Evolutionary conservation across 2,797 vertebrate species (phyloP).

Genomic region (Enteromius fasciolatus): DNA sequence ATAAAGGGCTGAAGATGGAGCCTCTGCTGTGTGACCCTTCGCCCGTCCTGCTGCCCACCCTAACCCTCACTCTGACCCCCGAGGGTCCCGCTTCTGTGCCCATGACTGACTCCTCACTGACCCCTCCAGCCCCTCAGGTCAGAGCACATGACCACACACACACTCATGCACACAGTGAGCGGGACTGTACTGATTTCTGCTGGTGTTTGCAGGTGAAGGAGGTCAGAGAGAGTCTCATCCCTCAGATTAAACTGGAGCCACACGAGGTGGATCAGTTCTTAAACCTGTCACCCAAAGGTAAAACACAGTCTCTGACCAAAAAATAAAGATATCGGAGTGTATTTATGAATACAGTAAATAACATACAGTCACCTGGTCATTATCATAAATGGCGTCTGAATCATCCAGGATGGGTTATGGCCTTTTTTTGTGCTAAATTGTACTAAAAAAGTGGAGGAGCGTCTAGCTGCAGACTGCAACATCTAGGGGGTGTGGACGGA

Average conservation of each 20-base stretch:
- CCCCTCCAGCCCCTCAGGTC: conserved; percentile 59
- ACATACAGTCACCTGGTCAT: background rate
- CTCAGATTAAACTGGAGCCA: conserved; percentile 95
- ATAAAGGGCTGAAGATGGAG: conserved; percentile 83
- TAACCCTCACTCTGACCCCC: conserved; percentile 75
- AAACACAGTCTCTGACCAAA: conserved; percentile 39
- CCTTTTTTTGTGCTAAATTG: background rate
- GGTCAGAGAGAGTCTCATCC: conserved; percentile 78
- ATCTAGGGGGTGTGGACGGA: too few species aligned
- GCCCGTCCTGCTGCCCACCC: conserved; percentile 83
- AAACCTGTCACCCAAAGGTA: conserved; percentile 95
- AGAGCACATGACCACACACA: conserved; percentile 32
- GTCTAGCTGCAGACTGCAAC: too few species aligned
- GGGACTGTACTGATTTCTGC: background rate
- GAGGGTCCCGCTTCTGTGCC: conserved; percentile 50
- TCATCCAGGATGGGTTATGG: too few species aligned
- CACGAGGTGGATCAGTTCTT: conserved; percentile 98
- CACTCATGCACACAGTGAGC: background rate
- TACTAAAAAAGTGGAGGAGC: too few species aligned
- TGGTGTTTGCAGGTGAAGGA: conserved; percentile 80
- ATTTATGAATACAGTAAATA: background rate
- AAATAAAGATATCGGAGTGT: background rate
- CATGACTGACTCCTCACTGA: conserved; percentile 18
- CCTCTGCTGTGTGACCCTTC: conserved; percentile 77
- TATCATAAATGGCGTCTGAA: background rate